phyloP scores from a whole-genome alignment of 2,797 vertebrate species.

The Brotula barbata region DNA sequence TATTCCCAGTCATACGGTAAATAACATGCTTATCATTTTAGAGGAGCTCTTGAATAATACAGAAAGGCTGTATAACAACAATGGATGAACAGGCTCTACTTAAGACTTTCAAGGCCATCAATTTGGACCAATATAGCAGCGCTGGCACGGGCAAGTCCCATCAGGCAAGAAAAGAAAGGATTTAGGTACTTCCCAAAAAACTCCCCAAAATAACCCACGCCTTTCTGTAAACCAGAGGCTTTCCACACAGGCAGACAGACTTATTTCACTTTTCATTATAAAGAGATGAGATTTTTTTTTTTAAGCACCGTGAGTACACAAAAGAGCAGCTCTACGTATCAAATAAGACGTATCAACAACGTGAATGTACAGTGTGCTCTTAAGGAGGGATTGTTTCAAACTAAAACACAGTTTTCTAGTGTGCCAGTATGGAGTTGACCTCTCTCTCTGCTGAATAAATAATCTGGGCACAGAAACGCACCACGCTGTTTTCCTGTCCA shows the following conservation, averaged over 20 bases:
- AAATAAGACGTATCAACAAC: not conserved
- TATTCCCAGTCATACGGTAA: no score
- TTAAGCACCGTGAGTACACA: no score
- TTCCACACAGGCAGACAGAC: constrained; percentile 24
- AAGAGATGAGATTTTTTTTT: constrained; percentile 12
- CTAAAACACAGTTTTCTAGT: not conserved
- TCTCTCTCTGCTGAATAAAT: not conserved
- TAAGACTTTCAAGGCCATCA: constrained; percentile 18
- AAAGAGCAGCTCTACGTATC: no score
- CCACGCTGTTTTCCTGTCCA: constrained; percentile 21
- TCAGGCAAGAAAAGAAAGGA: constrained; percentile 28
- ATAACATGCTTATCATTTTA: no score
- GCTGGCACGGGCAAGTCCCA: constrained; percentile 1
- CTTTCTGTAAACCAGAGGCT: no score
- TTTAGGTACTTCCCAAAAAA: constrained; percentile 45
- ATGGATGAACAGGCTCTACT: not conserved
- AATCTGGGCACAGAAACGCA: constrained; percentile 2
- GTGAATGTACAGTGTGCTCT: no score
- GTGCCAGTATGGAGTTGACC: not conserved
- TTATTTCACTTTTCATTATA: constrained; percentile 36
- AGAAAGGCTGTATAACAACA: not conserved
- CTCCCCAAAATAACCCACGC: constrained; percentile 49
- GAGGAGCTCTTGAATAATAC: not conserved
- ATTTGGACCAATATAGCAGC: constrained; percentile 5
- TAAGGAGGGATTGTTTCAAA: not conserved